These are phyloP conservation scores for Piaya cayana DNA, from an alignment of 2,113 vertebrate genomes.

Conservation along the genomic window DNA sequence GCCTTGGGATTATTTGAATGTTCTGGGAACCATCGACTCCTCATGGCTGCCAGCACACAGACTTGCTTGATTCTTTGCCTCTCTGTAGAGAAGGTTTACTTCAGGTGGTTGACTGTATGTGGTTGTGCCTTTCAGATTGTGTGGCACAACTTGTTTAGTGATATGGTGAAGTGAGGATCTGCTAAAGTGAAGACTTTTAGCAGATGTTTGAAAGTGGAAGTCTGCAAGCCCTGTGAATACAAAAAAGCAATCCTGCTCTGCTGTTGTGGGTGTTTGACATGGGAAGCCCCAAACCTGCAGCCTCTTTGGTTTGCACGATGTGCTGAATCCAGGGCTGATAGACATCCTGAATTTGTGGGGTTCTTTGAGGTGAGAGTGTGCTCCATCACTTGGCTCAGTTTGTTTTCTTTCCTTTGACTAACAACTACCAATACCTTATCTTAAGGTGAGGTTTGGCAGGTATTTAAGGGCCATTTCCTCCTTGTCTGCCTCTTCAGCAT, in stretches of 20 bases:
- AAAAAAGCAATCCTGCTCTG: not conserved
- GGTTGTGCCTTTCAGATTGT: not conserved
- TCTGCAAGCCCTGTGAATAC: not conserved
- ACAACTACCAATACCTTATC: not conserved
- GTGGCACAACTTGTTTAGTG: accelerated
- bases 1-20: not conserved
- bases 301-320: not conserved
- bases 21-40: not conserved
- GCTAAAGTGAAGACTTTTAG: not conserved
- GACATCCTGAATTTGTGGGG: not conserved
- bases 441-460: accelerated
- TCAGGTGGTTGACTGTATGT: not conserved
- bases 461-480: not conserved
- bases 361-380: not conserved
- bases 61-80: not conserved
- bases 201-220: not conserved
- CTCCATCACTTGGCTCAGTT: not conserved
- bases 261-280: not conserved
- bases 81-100: not conserved
- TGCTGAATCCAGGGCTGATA: not conserved
- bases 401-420: not conserved
- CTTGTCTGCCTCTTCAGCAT: not conserved
- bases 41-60: accelerated
- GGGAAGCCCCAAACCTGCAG: not conserved
- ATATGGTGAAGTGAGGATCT: accelerated